Evolutionary conservation across 2,797 vertebrate genomes (phyloP).

Genomic region (Calcarius lapponicus): DNA sequence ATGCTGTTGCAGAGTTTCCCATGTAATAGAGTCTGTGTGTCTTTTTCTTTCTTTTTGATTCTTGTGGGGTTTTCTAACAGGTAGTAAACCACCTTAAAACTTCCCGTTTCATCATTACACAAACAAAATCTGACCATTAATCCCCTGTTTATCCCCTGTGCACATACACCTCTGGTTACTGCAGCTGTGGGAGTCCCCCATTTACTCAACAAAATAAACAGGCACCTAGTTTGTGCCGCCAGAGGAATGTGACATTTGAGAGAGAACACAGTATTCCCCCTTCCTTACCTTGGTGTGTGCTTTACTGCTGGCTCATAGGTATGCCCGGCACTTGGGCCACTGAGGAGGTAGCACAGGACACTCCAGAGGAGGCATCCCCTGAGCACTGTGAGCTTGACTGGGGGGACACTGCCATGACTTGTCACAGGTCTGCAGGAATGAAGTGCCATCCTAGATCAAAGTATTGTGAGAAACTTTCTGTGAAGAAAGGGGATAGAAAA

Average conservation of each 20-base stretch:
- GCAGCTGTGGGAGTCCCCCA: not conserved
- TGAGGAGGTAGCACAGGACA: fast-evolving
- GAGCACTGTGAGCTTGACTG: fast-evolving
- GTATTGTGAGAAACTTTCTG: not conserved
- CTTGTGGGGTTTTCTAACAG: not conserved
- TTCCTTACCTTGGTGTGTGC: not conserved
- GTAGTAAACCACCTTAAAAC: not conserved
- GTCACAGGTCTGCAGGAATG: not conserved
- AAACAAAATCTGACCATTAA: not conserved
- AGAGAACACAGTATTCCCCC: not conserved
- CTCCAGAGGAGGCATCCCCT: not conserved
- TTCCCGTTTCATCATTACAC: not conserved
- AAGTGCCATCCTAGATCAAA: not conserved
- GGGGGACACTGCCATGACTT: not conserved
- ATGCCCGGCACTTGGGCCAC: fast-evolving
- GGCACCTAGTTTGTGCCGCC: not conserved
- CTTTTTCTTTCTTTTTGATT: not conserved
- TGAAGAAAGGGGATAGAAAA: not conserved
- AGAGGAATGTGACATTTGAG: not conserved
- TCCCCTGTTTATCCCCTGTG: not conserved
- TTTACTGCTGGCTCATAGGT: not conserved
- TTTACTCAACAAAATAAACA: not conserved
- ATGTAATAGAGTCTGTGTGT: not conserved
- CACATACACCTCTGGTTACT: not conserved
- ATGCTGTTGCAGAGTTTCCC: not conserved